Base-by-base conservation (phyloP, 2,888 invertebrate genomes). In the Phortica magna region DNA sequence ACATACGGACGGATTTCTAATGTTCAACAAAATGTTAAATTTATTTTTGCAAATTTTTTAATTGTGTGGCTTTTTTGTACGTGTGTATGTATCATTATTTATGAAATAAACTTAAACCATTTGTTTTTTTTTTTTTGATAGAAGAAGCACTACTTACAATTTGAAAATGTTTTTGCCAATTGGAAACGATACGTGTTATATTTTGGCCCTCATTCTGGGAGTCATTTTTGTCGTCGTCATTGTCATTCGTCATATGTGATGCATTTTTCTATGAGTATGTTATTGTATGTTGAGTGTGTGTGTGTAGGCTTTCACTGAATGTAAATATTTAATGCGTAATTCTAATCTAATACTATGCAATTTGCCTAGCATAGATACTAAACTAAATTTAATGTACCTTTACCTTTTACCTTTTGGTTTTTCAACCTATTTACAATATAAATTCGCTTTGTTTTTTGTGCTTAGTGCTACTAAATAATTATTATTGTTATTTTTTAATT, bases 1-100 rank as follows among this genome's bases (percentile, higher is more conserved):
- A 84, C 85, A 78, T 88, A 84, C 85, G 85, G 85, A 85, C 85
- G 85, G 85, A 85, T 88, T 87, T 83, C 80, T 84, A 88, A 85
- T 88, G 82, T 79, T 79, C 87, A 88, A 81, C 76, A 80, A 71
- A 76, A 76, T 57, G 12, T 42, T 42, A 73, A 61, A 57, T 42
- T 10, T 59, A 55, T 31, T 31, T 31, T 31, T 31, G 42, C 71
- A 75, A 75, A 48, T 14, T 64, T 75, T 43, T 68, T 53, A 75
- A 57, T 55, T 72, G 61, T 64, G 72, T 74, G 78, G 72, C 80
- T 77, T 73, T 68, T 1, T 65, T 80, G 61, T 22, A 65, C 22
- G 75, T 76, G 72, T 77, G 73, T 48, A 65, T n/a, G 48, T 75
- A 81, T 67, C 41, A 74, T 79, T 55, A n/a, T 3, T 41, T 67